Conservation (phyloP, 2,888 invertebrate species). For the Napeogenes inachia region DNA sequence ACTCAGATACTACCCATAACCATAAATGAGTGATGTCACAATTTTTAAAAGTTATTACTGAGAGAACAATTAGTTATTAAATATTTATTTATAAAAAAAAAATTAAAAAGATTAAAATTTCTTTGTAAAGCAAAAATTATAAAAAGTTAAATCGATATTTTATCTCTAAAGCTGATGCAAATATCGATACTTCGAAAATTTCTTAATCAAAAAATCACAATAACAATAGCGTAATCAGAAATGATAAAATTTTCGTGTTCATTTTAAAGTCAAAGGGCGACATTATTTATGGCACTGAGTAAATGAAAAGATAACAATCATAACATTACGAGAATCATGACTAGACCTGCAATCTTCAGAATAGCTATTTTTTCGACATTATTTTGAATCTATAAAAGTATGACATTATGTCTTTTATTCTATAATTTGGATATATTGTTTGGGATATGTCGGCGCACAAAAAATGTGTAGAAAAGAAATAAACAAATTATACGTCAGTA, state of each 20-base stretch:
- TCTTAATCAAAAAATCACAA: constrained; percentile 57
- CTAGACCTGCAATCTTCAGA: constrained; percentile 42
- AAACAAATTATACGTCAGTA: too few species aligned
- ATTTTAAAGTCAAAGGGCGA: constrained; percentile 55
- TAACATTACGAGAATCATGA: constrained; percentile 55
- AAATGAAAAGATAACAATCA: constrained; percentile 74
- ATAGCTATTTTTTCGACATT: constrained; percentile 14
- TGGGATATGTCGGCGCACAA: too few species aligned
- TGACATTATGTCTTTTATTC: not conserved
- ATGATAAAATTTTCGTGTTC: constrained; percentile 67
- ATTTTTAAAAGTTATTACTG: too few species aligned
- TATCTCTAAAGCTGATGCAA: constrained; percentile 24
- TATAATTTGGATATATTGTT: too few species aligned
- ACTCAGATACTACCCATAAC: too few species aligned
- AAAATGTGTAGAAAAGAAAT: too few species aligned
- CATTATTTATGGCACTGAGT: constrained; percentile 65
- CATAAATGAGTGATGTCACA: too few species aligned
- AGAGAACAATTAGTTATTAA: too few species aligned
- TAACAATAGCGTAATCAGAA: constrained; percentile 68
- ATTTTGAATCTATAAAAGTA: constrained; percentile 18
- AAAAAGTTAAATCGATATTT: too few species aligned
- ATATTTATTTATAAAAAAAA: too few species aligned
- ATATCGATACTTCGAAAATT: constrained; percentile 44
- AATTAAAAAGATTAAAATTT: too few species aligned
- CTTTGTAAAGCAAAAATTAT: too few species aligned